Evolutionary conservation across 2,113 vertebrate species (phyloP).

Genomic region (Pseudopodoces humilis): DNA sequence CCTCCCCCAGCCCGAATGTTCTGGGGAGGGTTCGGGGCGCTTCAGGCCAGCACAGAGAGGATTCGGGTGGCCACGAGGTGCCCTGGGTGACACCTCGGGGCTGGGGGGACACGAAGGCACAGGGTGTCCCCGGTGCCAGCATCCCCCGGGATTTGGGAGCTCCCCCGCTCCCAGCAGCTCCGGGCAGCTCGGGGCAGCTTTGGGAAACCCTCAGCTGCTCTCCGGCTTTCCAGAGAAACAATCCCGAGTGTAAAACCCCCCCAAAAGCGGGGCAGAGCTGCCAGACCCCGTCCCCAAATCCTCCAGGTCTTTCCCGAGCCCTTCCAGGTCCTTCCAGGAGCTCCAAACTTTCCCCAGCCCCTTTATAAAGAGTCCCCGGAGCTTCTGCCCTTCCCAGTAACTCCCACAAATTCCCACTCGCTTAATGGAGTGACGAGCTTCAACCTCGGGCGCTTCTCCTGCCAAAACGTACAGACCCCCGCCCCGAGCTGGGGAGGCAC

Average conservation of each 20-base stretch:
- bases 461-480: fast-evolving
- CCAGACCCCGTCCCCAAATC: fast-evolving
- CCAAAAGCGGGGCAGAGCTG: fast-evolving
- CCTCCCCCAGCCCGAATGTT: fast-evolving
- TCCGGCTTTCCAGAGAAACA: no score
- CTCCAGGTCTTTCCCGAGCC: not conserved
- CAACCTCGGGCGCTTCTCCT: not conserved
- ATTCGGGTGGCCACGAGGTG: not conserved
- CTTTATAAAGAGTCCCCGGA: not conserved
- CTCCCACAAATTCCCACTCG: not conserved
- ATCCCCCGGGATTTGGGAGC: not conserved
- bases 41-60: fast-evolving
- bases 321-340: not conserved
- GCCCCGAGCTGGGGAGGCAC: fast-evolving
- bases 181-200: not conserved
- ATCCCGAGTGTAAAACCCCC: not conserved
- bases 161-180: not conserved
- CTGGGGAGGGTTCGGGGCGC: fast-evolving
- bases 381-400: not conserved
- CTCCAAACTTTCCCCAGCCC: not conserved
- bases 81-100: not conserved
- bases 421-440: fast-evolving
- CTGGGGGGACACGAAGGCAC: not conserved
- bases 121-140: fast-evolving
- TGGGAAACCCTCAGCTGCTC: not conserved